Base-by-base conservation (phyloP, 2,113 vertebrate species). In the Chascanopsetta lugubris region DNA sequence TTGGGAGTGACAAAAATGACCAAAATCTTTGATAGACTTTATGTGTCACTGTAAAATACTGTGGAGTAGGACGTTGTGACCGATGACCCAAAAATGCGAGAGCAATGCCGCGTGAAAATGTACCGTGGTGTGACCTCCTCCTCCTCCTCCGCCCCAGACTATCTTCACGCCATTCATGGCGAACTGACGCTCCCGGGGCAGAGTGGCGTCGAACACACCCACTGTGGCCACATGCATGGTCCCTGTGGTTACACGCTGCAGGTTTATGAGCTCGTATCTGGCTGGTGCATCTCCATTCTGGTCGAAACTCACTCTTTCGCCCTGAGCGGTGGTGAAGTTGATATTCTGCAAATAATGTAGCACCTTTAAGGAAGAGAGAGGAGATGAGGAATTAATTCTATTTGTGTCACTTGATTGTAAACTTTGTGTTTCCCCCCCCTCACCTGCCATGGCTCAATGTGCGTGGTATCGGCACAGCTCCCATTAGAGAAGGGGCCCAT, bases 381-480 rank as follows among this genome's bases (percentile, higher is more conserved):
- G 38, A 27, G 26, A 9, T 36, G 30, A 32, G 30, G n/a, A n/a
- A 32, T 5, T 32, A 8, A 32, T n/a, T 10, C 8, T 43, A n/a
- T 20, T 22, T 42, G 2, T 26, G 20, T 15, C 11, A 30, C 8
- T 12, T 12, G 8, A 29, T 8, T 17, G 30, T 34, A 29, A 29
- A 34, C 30, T 8, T 8, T 12, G 30, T 32, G 18, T 15, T 60
- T 53, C 58, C 42, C 6, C 46, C 26, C 34, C 4, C 85, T 90
- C 29, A 93, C 92, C 91, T 92, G 83, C 88, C 87, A 85, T 12
- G 89, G 89, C 30, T 89, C 56, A 60, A 87, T 87, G 43, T 87
- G 34, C 61, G 34, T 78, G n/a, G 8, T n/a, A 20, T 83, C 53
- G 38, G 43, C 75, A 79, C 90, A 91, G 20, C 61, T 84, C 5